Evolutionary conservation across 2,888 invertebrate species (phyloP).

Genomic region (Ochropleura leucogaster): DNA sequence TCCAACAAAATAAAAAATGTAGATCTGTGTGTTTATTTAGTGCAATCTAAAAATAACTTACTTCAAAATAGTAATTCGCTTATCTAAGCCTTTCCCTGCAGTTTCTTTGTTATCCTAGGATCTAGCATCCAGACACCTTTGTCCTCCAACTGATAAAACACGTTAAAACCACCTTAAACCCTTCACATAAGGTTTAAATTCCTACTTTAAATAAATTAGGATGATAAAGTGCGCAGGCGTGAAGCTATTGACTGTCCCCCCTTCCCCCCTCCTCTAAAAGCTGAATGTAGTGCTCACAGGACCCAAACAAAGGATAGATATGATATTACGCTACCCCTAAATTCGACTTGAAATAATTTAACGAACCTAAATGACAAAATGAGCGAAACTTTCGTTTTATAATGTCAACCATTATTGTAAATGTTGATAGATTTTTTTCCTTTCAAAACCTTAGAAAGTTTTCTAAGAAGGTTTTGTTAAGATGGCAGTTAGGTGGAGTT

Average conservation of each 20-base stretch:
- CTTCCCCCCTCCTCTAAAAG: constrained; percentile 68
- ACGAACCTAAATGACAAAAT: not conserved
- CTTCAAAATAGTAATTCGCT: not conserved
- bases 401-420: not conserved
- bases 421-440: constrained; percentile 32
- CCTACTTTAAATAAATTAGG: constrained; percentile 36
- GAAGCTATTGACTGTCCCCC: constrained; percentile 82
- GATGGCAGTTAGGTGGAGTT: constrained; percentile 12
- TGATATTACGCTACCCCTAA: constrained; percentile 22
- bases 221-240: constrained; percentile 79
- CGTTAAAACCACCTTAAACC: constrained; percentile 34
- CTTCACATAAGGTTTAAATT: constrained; percentile 55
- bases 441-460: constrained; percentile 19
- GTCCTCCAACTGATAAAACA: constrained; percentile 52
- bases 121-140: constrained; percentile 62
- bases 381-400: not conserved
- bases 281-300: constrained; percentile 79
- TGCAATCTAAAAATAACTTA: not conserved
- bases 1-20: not conserved
- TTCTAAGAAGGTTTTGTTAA: constrained; percentile 9
- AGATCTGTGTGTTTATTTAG: not conserved
- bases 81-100: constrained; percentile 19
- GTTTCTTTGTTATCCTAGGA: constrained; percentile 59
- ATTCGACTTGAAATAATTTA: constrained; percentile 20
- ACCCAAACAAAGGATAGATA: constrained; percentile 66